Evolutionary conservation across 2,888 invertebrate species (phyloP), one percentile per base, ranked within the genome.

Genomic region (Deroplatys truncata): DNA sequence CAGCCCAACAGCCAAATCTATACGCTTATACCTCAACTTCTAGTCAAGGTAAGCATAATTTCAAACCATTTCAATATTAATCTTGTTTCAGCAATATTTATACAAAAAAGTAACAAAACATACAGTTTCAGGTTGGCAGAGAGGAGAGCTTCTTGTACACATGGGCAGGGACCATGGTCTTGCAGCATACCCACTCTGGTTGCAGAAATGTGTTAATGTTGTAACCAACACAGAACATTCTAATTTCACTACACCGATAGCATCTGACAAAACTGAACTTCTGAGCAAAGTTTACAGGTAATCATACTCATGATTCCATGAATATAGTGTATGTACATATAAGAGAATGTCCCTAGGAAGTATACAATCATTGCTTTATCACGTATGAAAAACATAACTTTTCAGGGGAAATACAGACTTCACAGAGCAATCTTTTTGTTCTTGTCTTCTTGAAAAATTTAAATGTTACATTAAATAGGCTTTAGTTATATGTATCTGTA

Each of bases 101-200:
- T 28, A 25, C 83, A 83, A 3, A 43, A 10, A 10, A 13, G 10
- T 43, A 43, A 13, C 43, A 43, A 43, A 84, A 84, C n/a, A n/a
- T 15, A 28, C 4, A n/a, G 28, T 84, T 91, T 92, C 91, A 93
- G 94, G 91, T 92, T 89, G 90, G 93, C 92, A 94, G 90, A 93
- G 93, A 0, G 93, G 96, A 1, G 93, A 95, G 0, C 92, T 95
- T 83, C 94, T 95, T 29, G 93, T 96, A 29, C 96, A 96, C 91
- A 94, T 94, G 92, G 96, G 95, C 0, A 95, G 98, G 43, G 98
- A 98, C 93, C 98, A 98, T 92, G 98, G 98, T 0, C 94, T 98
- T 5, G 95, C 97, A 0, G 94, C 97, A 0, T 98, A 98, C 92
- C 93, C 96, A 0, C 94, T 96, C 28, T 96, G 96, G 89, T 92